Base-by-base conservation (phyloP, 1,140 invertebrate genomes). In the Saccostrea cuccullata region DNA sequence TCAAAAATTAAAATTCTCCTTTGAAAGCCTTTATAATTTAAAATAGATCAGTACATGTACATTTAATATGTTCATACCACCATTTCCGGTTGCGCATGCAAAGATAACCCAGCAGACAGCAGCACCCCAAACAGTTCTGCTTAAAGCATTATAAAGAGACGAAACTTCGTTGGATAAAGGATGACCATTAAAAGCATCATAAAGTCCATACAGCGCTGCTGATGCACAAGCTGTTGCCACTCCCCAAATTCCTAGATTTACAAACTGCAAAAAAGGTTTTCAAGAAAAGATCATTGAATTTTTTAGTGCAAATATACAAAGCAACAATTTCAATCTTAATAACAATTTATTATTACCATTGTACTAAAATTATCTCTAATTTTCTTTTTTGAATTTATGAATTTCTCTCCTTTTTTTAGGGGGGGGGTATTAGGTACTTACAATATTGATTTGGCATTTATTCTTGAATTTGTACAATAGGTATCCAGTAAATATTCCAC, bases 401-500 rank as follows among this genome's bases (percentile, higher is more conserved):
- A 47, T 8, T 47, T 47, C 6, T 47, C 9, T 47, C 9, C 9
- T 8, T 47, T 47, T 47, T 47, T n/a, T n/a, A n/a, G n/a, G 0
- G 47, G 47, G 6, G 9, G 9, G 9, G 0, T 17, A 13, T n/a
- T 64, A 0, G 15, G 73, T 86, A 86, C 89, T 90, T 86, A 92
- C 91, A 85, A 84, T 86, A 60, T 88, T 88, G n/a, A 92, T 87
- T 23, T 70, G 30, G 20, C 89, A 83, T 84, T 90, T 92, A 70
- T 90, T 89, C 15, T 91, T 87, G 13, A 83, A 90, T 60, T 55
- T 84, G 89, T 92, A 94, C 15, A 96, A 88, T 20, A 94, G 47
- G 86, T 96, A 96, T n/a, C 95, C 96, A 13, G 94, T 87, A 47
- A 94, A 56, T 40, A 96, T 94, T 2, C 96, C 96, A 77, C 96